Percentiles rank a stretch among this genome's conserved stretches.
Evolutionary conservation across 2,797 vertebrate species (phyloP).

Genomic region (Fundulus diaphanus): DNA sequence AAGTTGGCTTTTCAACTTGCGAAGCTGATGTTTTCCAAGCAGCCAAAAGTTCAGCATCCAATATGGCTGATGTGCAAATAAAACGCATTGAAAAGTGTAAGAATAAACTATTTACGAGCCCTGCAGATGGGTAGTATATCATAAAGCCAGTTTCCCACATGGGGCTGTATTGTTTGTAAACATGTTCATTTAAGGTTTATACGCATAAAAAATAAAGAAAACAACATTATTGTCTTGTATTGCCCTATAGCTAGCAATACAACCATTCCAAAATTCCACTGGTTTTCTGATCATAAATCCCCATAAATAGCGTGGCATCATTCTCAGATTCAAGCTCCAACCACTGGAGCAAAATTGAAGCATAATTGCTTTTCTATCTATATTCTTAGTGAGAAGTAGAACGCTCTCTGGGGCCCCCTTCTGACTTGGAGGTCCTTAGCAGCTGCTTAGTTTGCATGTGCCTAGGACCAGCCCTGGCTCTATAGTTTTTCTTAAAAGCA

Average conservation of each 20-base stretch:
- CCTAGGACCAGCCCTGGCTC: not conserved
- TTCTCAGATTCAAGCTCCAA: not conserved
- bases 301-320: not conserved
- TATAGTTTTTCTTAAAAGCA: not conserved
- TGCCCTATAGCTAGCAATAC: not conserved
- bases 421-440: not conserved
- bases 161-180: not conserved
- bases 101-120: not conserved
- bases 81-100: not conserved
- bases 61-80: not conserved
- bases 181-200: too few species aligned
- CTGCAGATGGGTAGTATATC: not conserved
- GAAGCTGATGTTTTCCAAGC: not conserved
- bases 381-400: not conserved
- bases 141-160: too few species aligned
- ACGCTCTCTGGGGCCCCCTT: not conserved
- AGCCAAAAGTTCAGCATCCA: too few species aligned
- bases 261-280: not conserved
- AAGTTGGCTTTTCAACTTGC: not conserved
- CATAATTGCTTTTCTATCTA: not conserved
- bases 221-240: not conserved
- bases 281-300: not conserved
- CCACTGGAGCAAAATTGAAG: not conserved
- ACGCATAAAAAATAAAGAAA: too few species aligned
- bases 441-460: not conserved